Conservation (phyloP, 1,140 invertebrate genomes). For the Lycorma delicatula region DNA sequence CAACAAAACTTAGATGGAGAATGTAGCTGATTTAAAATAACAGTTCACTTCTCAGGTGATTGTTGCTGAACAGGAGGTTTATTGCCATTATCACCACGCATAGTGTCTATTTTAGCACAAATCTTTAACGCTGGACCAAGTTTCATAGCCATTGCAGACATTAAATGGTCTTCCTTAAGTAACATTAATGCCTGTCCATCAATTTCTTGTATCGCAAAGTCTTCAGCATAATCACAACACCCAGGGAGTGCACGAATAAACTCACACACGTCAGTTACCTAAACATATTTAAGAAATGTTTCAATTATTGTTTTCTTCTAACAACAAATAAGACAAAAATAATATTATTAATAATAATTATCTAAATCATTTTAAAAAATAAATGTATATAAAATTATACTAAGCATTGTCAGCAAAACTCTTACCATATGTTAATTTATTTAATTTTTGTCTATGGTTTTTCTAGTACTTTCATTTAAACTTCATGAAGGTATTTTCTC, state of each 20-base stretch:
- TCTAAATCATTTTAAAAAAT: neutral
- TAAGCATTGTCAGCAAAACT: too few relatives aligned
- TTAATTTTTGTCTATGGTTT: too few relatives aligned
- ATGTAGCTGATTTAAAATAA: neutral
- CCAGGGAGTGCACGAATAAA: conserved; percentile 49
- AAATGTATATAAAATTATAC: conserved; percentile 25
- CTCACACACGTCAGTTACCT: conserved; percentile 33
- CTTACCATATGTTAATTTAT: too few relatives aligned
- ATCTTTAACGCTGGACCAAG: conserved; percentile 92
- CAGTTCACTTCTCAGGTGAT: conserved; percentile 17
- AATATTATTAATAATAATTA: neutral
- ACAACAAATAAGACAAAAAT: neutral
- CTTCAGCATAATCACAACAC: conserved; percentile 87
- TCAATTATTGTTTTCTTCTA: too few relatives aligned
- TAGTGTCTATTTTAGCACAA: conserved; percentile 72
- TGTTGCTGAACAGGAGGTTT: conserved; percentile 22
- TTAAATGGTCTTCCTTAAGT: conserved; percentile 91
- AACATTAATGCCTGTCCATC: conserved; percentile 90
- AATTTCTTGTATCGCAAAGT: conserved; percentile 91
- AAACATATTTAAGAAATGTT: too few relatives aligned
- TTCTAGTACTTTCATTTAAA: too few relatives aligned
- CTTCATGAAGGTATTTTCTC: too few relatives aligned
- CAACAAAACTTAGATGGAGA: neutral
- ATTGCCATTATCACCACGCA: conserved; percentile 55
- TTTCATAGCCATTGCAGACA: conserved; percentile 91